Conservation (phyloP, 2,888 invertebrate genomes). For the Tribolium freemani region DNA sequence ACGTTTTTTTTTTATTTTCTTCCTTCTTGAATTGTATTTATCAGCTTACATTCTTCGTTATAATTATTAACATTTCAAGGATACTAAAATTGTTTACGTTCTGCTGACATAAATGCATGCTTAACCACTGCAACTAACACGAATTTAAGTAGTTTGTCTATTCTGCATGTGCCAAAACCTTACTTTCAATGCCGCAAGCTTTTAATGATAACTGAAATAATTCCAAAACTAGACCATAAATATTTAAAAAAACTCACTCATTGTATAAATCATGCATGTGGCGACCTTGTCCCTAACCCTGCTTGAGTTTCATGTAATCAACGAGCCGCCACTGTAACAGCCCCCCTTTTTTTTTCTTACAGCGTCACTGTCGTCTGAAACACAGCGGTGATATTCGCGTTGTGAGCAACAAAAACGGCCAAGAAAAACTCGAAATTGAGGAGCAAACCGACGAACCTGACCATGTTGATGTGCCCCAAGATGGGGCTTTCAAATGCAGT, state of each 20-base stretch:
- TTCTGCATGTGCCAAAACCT: background rate
- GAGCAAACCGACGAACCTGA: constrained; percentile 65
- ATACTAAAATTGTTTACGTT: too few species aligned
- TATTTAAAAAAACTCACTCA: background rate
- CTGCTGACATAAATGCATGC: too few species aligned
- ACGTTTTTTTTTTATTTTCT: too few species aligned
- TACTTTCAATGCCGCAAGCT: background rate
- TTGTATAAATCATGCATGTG: background rate
- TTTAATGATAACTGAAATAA: background rate
- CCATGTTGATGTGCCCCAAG: constrained; percentile 64
- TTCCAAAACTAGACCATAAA: background rate
- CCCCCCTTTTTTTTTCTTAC: constrained; percentile 59
- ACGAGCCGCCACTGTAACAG: background rate
- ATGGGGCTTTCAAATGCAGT: constrained; percentile 71
- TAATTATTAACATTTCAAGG: too few species aligned
- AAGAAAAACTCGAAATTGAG: constrained; percentile 67
- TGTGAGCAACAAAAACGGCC: constrained; percentile 70
- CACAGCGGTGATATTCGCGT: constrained; percentile 83
- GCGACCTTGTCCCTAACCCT: background rate
- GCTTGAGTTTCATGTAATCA: background rate
- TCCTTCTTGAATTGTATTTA: too few species aligned
- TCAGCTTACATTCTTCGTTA: too few species aligned
- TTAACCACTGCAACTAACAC: too few species aligned
- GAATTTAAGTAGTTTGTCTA: background rate
- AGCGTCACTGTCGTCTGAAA: constrained; percentile 86